Evolutionary conservation across 1,140 invertebrate species (phyloP).

Genomic region (Druon quercuslanigerum): DNA sequence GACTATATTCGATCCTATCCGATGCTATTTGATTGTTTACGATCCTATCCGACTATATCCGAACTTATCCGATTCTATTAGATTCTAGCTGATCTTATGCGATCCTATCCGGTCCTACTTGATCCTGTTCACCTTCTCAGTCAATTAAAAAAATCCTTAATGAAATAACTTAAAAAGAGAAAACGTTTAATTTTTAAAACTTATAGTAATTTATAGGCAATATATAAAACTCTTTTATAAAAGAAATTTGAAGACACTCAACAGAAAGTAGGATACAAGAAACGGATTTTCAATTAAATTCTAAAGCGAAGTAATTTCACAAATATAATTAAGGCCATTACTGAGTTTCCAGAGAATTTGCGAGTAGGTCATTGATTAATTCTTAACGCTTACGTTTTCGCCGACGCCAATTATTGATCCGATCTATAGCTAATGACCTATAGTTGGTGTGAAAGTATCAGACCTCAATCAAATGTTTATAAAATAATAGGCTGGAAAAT

Average conservation of each 20-base stretch:
- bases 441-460: slow-evolving; percentile 26
- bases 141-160: too few species aligned
- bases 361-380: slow-evolving; percentile 31
- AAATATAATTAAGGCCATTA: slow-evolving; percentile 32
- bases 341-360: slow-evolving; percentile 15
- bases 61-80: too few species aligned
- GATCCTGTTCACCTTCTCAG: too few species aligned
- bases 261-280: not conserved
- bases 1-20: too few species aligned
- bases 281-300: slow-evolving; percentile 24
- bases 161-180: too few species aligned
- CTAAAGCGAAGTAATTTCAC: slow-evolving; percentile 22
- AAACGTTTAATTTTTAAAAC: too few species aligned
- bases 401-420: slow-evolving; percentile 24
- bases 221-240: not conserved
- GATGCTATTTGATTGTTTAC: too few species aligned
- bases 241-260: not conserved
- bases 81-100: too few species aligned
- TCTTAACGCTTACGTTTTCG: slow-evolving; percentile 27
- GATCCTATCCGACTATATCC: too few species aligned
- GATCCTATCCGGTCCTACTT: too few species aligned
- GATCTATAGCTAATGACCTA: slow-evolving; percentile 31
- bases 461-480: slow-evolving; percentile 29
- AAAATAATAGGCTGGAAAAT: slow-evolving; percentile 18
- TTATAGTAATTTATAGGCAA: too few species aligned